phyloP scores from a whole-genome alignment of 2,113 vertebrate species.

The Pongo pygmaeus region DNA sequence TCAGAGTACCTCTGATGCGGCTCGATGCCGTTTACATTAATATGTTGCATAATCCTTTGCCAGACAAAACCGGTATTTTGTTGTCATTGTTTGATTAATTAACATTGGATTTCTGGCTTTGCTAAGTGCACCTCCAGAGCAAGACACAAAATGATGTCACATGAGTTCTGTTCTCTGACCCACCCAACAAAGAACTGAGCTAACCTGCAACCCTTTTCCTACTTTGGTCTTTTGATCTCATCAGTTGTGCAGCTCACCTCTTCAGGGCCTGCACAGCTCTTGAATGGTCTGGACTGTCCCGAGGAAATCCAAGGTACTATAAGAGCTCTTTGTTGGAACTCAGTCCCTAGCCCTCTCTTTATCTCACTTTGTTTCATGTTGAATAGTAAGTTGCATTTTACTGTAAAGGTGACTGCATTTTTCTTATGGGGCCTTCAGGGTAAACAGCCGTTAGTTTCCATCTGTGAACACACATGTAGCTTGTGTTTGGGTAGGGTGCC shows the following conservation, averaged over 20 bases:
- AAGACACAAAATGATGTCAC: not conserved
- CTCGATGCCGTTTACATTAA: not conserved
- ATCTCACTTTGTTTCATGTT: conserved; percentile 40
- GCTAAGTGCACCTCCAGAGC: not conserved
- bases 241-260: not conserved
- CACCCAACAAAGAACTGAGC: not conserved
- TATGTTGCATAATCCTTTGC: not conserved
- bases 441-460: conserved; percentile 70
- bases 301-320: not conserved
- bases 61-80: conserved; percentile 16
- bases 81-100: not conserved
- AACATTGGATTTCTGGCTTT: conserved; percentile 8
- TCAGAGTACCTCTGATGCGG: not conserved
- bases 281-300: not conserved
- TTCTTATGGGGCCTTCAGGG: conserved; percentile 74
- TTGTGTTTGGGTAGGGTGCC: conserved; percentile 37
- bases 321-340: conserved; percentile 33
- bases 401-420: conserved; percentile 81
- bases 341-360: not conserved
- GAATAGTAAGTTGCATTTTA: conserved; percentile 71
- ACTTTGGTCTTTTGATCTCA: not conserved
- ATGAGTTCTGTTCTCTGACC: not conserved
- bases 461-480: conserved; percentile 74
- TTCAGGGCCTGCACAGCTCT: fast-evolving
- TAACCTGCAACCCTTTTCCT: not conserved